Base-by-base conservation (phyloP, 2,888 invertebrate species). In the Ditula angustiorana region DNA sequence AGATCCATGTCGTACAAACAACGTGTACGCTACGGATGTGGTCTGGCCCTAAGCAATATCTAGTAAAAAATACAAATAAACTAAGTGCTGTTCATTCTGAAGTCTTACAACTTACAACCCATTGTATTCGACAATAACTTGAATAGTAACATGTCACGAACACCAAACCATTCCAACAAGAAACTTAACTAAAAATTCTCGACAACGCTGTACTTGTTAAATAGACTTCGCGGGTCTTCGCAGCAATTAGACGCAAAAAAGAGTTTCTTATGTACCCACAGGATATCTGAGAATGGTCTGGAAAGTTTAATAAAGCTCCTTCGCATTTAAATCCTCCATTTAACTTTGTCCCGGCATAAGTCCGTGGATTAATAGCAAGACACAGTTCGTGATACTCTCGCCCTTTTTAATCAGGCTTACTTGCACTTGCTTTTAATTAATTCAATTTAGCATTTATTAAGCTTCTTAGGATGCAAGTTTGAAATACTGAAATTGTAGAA, bases 301-400 rank as follows among this genome's bases (percentile, higher is more conserved):
- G 71, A 76, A 85, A 83, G 72, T 86, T 82, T 79, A 80, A 83
- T 84, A 83, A 80, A 81, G 73, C 74, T 75, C 74, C 71, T 69
- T 72, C 77, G 77, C 77, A 84, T 83, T 85, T 82, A 83, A 86
- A 84, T 85, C 82, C 81, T 61, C 80, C 80, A 85, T 87, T 86
- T 86, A 84, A 87, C 87, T 87, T 87, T 77, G 81, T 80, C 81
- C 61, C 74, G 70, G 78, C 74, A 77, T 80, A 83, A 87, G 81
- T 80, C 83, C 72, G 57, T 67, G 82, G 85, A 87, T 87, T 86
- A 85, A 85, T 84, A 69, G 79, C 66, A 76, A 80, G 79, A 77
- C 75, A 78, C 69, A 76, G 76, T 65, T 78, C 68, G 64, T 71
- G 71, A 74, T 79, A 74, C 77, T 78, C 72, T 77, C 73, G 73